Percentiles rank a stretch among this genome's conserved stretches.
phyloP scores from a whole-genome alignment of 2,113 vertebrate species.

The Ptilonorhynchus violaceus region DNA sequence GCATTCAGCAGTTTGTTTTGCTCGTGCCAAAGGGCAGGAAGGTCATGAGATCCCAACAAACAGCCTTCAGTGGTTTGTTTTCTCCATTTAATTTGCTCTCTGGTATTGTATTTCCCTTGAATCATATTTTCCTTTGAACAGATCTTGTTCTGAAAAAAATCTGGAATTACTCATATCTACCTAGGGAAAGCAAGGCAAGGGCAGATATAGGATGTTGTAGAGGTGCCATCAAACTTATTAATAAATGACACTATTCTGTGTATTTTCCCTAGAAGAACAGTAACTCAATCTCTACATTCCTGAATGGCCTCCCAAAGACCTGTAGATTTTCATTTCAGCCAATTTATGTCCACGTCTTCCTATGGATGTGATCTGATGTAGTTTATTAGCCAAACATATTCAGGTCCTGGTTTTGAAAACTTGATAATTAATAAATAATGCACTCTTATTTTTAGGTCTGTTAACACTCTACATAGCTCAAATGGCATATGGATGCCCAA shows the following conservation, averaged over 20 bases:
- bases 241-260: not conserved
- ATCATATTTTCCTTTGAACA: not conserved
- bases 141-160: not conserved
- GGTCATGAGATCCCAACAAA: not conserved
- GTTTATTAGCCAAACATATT: not conserved
- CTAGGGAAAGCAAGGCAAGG: not conserved
- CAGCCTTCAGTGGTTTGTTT: not conserved
- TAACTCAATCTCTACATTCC: not conserved
- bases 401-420: not conserved
- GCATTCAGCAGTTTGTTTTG: not conserved
- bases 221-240: not conserved
- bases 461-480: not conserved
- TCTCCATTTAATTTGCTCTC: not conserved
- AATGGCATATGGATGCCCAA: not conserved
- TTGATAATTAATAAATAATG: not conserved
- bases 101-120: rapidly evolving
- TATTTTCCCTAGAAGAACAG: not conserved
- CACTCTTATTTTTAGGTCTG: not conserved
- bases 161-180: not conserved
- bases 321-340: not conserved
- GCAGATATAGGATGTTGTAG: not conserved
- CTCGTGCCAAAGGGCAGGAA: not conserved
- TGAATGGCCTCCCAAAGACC: not conserved
- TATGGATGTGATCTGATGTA: not conserved
- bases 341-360: not conserved